Percentiles rank a stretch among this genome's conserved stretches.
Evolutionary conservation across 2,888 invertebrate genomes (phyloP).

Genomic region (Hirtodrosophila duncani): DNA sequence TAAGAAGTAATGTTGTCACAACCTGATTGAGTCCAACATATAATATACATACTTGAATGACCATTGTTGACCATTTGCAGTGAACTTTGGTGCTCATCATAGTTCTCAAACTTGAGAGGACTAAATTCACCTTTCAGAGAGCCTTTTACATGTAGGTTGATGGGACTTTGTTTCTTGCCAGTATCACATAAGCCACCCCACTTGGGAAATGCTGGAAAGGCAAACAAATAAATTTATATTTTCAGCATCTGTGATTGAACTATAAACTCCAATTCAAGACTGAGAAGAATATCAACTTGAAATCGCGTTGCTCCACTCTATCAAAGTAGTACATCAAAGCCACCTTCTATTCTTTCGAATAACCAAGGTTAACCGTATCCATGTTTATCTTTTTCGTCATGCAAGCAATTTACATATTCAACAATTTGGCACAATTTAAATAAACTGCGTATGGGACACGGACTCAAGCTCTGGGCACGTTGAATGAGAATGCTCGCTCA

Average conservation of each 20-base stretch:
- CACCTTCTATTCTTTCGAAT: too few species aligned
- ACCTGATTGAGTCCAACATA: too few species aligned
- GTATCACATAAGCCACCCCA: slow-evolving; percentile 84
- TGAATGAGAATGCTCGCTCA: too few species aligned
- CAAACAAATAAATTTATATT: too few species aligned
- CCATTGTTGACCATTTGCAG: slow-evolving; percentile 76
- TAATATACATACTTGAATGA: slow-evolving; percentile 71
- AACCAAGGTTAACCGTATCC: too few species aligned
- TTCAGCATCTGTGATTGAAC: too few species aligned
- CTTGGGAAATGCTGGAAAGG: slow-evolving; percentile 72
- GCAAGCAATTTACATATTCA: slow-evolving; percentile 50
- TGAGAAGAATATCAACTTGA: not conserved
- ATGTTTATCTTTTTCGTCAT: too few species aligned
- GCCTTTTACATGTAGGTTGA: slow-evolving; percentile 82
- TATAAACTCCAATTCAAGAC: not conserved
- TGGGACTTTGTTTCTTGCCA: slow-evolving; percentile 87
- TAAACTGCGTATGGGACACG: slow-evolving; percentile 42
- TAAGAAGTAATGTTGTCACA: too few species aligned
- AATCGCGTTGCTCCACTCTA: too few species aligned
- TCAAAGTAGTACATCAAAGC: too few species aligned
- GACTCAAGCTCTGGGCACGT: slow-evolving; percentile 21
- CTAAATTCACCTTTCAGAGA: slow-evolving; percentile 79
- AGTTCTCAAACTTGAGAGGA: slow-evolving; percentile 67
- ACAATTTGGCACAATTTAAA: slow-evolving; percentile 71
- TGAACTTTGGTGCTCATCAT: slow-evolving; percentile 63